Conservation (phyloP, 2,888 invertebrate species). For the Agonum fuliginosum region DNA sequence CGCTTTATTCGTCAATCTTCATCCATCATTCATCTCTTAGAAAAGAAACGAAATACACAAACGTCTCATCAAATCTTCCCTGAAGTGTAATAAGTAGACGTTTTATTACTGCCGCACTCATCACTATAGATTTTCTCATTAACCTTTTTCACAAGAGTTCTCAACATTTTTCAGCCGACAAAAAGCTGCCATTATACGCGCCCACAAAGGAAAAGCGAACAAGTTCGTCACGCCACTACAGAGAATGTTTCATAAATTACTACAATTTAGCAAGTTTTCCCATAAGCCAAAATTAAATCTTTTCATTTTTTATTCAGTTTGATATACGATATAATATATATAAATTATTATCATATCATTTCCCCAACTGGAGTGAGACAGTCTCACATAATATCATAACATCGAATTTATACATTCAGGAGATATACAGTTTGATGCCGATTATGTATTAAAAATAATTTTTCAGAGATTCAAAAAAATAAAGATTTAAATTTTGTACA, state of each 20-base stretch:
- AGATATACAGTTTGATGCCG: too few species aligned
- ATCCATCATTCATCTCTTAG: slow-evolving; percentile 17
- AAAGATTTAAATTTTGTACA: too few species aligned
- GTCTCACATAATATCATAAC: too few species aligned
- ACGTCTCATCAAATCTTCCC: slow-evolving; percentile 18
- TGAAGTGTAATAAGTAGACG: slow-evolving; percentile 12
- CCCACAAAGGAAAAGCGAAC: neutral
- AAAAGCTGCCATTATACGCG: slow-evolving; percentile 17
- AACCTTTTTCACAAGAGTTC: slow-evolving; percentile 40
- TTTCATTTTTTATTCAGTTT: too few species aligned
- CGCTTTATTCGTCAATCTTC: slow-evolving; percentile 22
- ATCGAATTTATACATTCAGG: too few species aligned
- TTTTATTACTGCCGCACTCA: slow-evolving; percentile 17
- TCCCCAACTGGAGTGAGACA: too few species aligned
- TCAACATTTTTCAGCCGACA: slow-evolving; percentile 26
- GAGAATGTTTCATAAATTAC: slow-evolving; percentile 16
- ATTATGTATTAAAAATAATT: too few species aligned
- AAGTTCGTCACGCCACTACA: slow-evolving; percentile 3
- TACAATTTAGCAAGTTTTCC: too few species aligned
- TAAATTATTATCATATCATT: too few species aligned
- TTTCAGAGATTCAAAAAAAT: too few species aligned
- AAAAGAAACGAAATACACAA: slow-evolving; percentile 21
- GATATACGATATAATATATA: too few species aligned
- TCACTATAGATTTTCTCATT: slow-evolving; percentile 33
- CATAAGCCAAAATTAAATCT: too few species aligned